Conservation (phyloP, 1,140 invertebrate genomes). For the Calosoma granatense region DNA sequence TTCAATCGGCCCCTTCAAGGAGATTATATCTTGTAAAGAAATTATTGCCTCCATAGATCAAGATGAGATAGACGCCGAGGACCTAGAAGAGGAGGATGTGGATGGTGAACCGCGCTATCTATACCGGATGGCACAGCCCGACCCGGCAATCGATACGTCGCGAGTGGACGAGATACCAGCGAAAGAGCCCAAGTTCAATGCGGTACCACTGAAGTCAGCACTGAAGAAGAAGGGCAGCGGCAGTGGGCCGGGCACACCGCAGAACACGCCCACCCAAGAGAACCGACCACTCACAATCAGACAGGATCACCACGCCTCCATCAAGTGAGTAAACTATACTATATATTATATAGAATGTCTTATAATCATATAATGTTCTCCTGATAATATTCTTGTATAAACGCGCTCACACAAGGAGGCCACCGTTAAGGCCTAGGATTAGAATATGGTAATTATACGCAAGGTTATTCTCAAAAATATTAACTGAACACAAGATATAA, state of each 20-base stretch:
- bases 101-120: slow-evolving; percentile 41
- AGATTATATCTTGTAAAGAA: no score
- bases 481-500: no score
- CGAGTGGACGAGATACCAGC: slow-evolving; percentile 82
- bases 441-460: slow-evolving; percentile 70
- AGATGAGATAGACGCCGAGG: slow-evolving; percentile 41
- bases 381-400: no score
- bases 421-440: slow-evolving; percentile 77
- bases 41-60: slow-evolving; percentile 21
- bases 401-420: slow-evolving; percentile 51
- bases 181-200: slow-evolving; percentile 78
- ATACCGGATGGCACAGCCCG: slow-evolving; percentile 44
- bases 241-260: slow-evolving; percentile 48
- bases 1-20: no score
- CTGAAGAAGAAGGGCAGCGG: slow-evolving; percentile 68
- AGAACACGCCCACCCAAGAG: slow-evolving; percentile 68
- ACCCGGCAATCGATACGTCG: slow-evolving; percentile 62
- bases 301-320: slow-evolving; percentile 52
- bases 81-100: slow-evolving; percentile 47
- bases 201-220: slow-evolving; percentile 83
- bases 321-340: slow-evolving; percentile 41
- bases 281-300: slow-evolving; percentile 55
- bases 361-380: no score
- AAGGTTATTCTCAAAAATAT: not conserved
- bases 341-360: not conserved